Conservation (phyloP, 2,113 vertebrate species). For the Chrysemys picta region DNA sequence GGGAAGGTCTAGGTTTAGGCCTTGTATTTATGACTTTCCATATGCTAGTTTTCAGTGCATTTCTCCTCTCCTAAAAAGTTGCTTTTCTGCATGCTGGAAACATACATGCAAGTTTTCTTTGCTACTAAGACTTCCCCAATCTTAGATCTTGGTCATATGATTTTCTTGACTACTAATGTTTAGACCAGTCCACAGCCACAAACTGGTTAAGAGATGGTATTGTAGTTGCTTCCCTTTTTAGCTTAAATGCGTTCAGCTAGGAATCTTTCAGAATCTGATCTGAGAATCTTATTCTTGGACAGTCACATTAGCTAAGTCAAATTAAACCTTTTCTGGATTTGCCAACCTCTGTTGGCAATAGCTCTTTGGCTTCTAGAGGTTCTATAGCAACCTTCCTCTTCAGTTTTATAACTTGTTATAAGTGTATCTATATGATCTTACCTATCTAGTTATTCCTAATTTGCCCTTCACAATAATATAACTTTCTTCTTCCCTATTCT, state of each 20-base stretch:
- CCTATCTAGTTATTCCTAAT: not conserved
- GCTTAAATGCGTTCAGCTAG: not conserved
- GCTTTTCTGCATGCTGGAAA: not conserved
- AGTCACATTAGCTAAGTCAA: not conserved
- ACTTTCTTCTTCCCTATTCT: accelerated
- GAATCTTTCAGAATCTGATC: not conserved
- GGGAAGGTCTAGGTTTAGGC: not conserved
- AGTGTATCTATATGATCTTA: not conserved
- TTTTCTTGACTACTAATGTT: not conserved
- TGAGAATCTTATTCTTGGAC: not conserved
- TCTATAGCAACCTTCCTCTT: not conserved
- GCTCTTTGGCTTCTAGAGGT: not conserved
- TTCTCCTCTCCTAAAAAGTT: not conserved
- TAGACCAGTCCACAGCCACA: not conserved
- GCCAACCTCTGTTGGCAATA: not conserved
- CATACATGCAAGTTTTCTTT: not conserved
- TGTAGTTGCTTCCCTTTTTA: not conserved
- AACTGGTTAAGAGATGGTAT: not conserved
- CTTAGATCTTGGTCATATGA: no score
- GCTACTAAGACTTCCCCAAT: no score
- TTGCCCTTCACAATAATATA: not conserved
- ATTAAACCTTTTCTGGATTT: constrained; percentile 2
- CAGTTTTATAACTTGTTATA: not conserved
- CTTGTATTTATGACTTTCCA: not conserved
- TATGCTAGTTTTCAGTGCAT: not conserved